Base-by-base conservation (phyloP, 2,113 vertebrate species). In the Percina caprodes region DNA sequence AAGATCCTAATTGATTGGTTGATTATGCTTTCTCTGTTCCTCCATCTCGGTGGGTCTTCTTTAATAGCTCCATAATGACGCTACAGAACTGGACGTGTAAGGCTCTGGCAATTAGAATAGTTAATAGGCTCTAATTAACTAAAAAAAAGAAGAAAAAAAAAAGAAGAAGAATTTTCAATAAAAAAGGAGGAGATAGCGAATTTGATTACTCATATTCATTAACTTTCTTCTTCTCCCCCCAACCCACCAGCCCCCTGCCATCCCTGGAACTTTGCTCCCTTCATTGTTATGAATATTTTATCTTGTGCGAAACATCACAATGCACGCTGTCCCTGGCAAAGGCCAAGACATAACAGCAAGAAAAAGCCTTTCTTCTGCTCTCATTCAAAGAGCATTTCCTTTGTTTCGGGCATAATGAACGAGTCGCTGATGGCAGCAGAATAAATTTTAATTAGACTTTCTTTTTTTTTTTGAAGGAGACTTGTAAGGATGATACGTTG, bases 201-300 rank as follows among this genome's bases (percentile, higher is more conserved):
- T 97, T 97, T 97, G 96, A 97, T 98, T 97, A 97, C 96, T 97
- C 95, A 90, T 93, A 96, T 97, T 98, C 96, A 98, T 99, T 97
- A 98, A 96, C 93, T 96, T 94, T 46, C 59, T 19, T 19, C 42
- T 42, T 19, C 54, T 6, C 54, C 39, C 48, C 3, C 19, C 13
- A 26, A 24, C 48, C 51, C 10, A 33, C 21, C 30, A 30, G 30
- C 30, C n/a, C 33, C 6, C 58, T 52, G 11, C 82, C 82, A 60
- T 95, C 93, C 95, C 92, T 94, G 94, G 95, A 96, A 95, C 91
- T 96, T 96, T 96, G 95, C 95, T 83, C 96, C 95, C 95, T 95
- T 94, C 94, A 96, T 94, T 97, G 89, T 97, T 96, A 96, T 96
- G 96, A 96, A 95, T 97, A 96, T 97, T 96, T 97, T 95, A 96